Conservation (phyloP, 2,797 vertebrate genomes). For the Phalanger gymnotis region DNA sequence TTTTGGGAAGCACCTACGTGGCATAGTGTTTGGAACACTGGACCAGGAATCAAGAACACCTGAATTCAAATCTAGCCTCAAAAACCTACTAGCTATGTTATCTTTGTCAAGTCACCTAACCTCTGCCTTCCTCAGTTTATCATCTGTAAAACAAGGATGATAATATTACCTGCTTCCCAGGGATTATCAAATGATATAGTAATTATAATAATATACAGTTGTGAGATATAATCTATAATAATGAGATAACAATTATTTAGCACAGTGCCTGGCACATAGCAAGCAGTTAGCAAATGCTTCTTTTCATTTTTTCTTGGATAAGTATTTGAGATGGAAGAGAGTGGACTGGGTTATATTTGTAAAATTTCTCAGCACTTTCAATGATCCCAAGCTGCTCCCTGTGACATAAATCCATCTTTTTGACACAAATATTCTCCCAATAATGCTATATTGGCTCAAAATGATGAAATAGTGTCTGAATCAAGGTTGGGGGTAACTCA, state of each 20-base stretch:
- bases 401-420: background rate
- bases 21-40: background rate
- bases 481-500: background rate
- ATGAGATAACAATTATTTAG: too few relatives aligned
- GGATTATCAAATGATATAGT: background rate
- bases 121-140: background rate
- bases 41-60: background rate
- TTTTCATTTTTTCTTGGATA: background rate
- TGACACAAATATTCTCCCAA: background rate
- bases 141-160: background rate
- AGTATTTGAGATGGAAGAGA: background rate
- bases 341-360: background rate
- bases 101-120: background rate
- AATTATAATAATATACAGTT: too few relatives aligned
- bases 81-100: background rate
- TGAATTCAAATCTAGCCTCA: background rate
- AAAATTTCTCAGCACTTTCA: background rate
- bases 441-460: background rate
- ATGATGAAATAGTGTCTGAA: background rate
- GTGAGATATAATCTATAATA: too few relatives aligned
- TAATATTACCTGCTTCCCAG: background rate
- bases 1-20: background rate
- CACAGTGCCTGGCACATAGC: background rate
- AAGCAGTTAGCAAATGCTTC: background rate
- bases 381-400: background rate